Percentiles rank a stretch among this genome's conserved stretches.
These are phyloP conservation scores for Lepisosteus osseus DNA, from an alignment of 2,113 vertebrate species.

Conservation along the genomic window DNA sequence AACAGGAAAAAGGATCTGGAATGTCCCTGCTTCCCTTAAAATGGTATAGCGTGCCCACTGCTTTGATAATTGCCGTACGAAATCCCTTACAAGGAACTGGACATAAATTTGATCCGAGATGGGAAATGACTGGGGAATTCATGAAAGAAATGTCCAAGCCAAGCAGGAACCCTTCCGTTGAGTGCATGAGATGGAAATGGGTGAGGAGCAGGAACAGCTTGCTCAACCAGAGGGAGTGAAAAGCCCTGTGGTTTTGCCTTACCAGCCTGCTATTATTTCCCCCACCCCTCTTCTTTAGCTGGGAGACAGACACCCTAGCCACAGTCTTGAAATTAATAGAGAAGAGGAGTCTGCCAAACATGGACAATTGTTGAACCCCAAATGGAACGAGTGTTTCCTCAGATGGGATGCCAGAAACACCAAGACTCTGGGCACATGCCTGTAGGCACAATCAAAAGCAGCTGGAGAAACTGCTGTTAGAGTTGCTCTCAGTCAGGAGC, in stretches of 20 bases:
- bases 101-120: background rate
- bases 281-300: background rate
- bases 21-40: no score
- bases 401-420: background rate
- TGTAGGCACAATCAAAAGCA: background rate
- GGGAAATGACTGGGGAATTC: background rate
- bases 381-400: background rate
- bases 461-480: background rate
- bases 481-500: background rate
- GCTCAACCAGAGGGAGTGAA: background rate
- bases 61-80: no score
- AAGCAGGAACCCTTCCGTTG: background rate
- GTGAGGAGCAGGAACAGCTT: background rate
- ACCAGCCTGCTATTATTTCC: background rate
- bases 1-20: no score
- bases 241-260: slow-evolving; percentile 3
- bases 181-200: background rate
- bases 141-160: background rate
- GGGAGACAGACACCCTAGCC: slow-evolving; percentile 5
- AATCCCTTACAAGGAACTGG: background rate
- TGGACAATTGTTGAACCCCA: background rate
- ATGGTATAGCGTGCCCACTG: no score
- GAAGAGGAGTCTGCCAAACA: slow-evolving; percentile 4
- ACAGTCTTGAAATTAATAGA: slow-evolving; percentile 12
- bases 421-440: background rate